phyloP scores from a whole-genome alignment of 2,113 vertebrate genomes.

The Microcebus ravelobensis region DNA sequence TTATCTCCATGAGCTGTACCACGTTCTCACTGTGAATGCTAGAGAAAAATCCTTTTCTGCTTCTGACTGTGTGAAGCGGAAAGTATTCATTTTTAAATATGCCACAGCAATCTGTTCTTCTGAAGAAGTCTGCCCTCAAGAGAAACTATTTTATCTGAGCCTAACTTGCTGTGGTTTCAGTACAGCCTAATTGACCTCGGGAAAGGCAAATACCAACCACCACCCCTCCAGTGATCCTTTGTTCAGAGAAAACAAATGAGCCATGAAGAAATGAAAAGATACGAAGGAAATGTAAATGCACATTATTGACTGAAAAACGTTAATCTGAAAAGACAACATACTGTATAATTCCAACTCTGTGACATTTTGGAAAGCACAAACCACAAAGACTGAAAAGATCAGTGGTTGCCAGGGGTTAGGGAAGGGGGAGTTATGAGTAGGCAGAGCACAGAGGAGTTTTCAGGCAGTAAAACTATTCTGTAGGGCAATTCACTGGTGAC shows the following conservation, averaged over 20 bases:
- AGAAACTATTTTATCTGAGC: background rate
- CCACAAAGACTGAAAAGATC: background rate
- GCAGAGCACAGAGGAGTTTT: background rate
- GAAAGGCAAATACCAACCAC: background rate
- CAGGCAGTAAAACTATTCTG: background rate
- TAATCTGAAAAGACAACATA: background rate
- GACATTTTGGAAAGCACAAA: background rate
- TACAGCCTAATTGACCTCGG: background rate
- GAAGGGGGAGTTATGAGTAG: background rate
- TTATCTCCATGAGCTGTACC: background rate
- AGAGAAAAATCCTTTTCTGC: background rate
- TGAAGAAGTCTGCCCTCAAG: background rate
- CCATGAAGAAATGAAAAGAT: background rate
- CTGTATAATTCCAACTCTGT: background rate
- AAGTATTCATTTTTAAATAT: background rate
- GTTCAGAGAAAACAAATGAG: background rate
- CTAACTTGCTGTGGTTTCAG: background rate
- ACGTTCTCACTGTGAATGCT: background rate
- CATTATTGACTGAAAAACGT: background rate
- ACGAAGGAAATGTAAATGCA: too few relatives aligned
- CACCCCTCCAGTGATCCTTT: background rate
- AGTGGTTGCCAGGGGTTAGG: background rate
- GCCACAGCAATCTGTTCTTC: background rate
- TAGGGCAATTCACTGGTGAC: background rate
- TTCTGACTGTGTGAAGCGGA: background rate